Percentiles rank a stretch among this genome's conserved stretches.
Conservation (phyloP, 1,140 invertebrate genomes). For the Luehdorfia chinensis region DNA sequence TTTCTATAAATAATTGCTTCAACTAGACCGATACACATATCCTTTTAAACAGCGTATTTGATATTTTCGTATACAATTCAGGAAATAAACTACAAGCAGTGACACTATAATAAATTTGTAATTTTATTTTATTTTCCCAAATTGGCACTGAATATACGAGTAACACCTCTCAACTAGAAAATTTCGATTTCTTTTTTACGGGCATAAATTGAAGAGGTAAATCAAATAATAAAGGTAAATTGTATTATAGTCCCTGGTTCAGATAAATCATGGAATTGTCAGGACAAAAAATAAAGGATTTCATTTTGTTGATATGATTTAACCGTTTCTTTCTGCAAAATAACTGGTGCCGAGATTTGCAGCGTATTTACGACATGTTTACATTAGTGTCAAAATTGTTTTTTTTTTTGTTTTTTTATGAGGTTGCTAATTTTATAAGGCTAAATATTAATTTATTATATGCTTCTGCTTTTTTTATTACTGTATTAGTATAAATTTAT, state of each 20-base stretch:
- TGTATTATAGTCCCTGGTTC: slow-evolving; percentile 53
- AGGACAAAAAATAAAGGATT: slow-evolving; percentile 36
- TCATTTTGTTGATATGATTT: slow-evolving; percentile 26
- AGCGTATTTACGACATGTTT: background rate
- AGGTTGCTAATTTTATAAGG: too few species aligned
- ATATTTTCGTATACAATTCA: too few species aligned
- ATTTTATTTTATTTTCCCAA: slow-evolving; percentile 13
- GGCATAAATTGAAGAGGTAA: slow-evolving; percentile 63
- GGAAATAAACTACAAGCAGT: too few species aligned
- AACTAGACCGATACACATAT: too few species aligned
- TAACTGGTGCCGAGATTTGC: background rate
- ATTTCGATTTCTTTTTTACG: slow-evolving; percentile 38
- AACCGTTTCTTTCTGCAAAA: slow-evolving; percentile 3
- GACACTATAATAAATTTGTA: slow-evolving; percentile 2
- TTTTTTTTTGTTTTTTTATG: too few species aligned
- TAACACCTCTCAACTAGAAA: slow-evolving; percentile 10
- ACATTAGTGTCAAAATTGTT: too few species aligned
- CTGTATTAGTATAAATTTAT: too few species aligned
- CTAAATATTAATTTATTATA: too few species aligned
- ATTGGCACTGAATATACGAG: background rate
- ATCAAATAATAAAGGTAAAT: slow-evolving; percentile 74
- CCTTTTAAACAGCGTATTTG: too few species aligned
- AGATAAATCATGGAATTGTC: slow-evolving; percentile 51
- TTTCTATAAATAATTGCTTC: too few species aligned
- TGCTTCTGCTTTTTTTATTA: too few species aligned